A percentile compares a stretch with the other conserved stretches of the same genome.
Conservation (phyloP, 2,888 invertebrate genomes). For the Byasa hedistus region DNA sequence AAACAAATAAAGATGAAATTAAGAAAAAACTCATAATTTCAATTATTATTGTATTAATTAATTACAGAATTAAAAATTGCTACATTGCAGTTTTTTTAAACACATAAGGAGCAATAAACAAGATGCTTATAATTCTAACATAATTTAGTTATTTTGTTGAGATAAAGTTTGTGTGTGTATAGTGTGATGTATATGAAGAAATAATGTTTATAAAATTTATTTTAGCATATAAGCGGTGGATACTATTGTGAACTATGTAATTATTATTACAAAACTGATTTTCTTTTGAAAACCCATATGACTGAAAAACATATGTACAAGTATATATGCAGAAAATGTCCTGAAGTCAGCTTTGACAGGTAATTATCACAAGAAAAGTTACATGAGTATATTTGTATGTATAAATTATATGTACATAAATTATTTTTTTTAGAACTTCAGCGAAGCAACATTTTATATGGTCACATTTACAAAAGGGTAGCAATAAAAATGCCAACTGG, state of each 20-base stretch:
- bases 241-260: slow-evolving; percentile 60
- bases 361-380: slow-evolving; percentile 39
- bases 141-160: neutral
- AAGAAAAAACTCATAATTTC: no score
- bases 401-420: neutral
- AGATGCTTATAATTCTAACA: no score
- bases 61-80: no score
- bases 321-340: slow-evolving; percentile 69
- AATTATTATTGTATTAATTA: no score
- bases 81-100: no score
- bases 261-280: slow-evolving; percentile 66
- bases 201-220: slow-evolving; percentile 28
- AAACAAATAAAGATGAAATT: no score
- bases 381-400: neutral
- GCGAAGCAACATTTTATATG: slow-evolving; percentile 67
- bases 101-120: no score
- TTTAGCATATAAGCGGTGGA: slow-evolving; percentile 61
- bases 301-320: slow-evolving; percentile 72
- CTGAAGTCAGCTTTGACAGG: slow-evolving; percentile 69
- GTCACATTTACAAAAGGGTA: slow-evolving; percentile 54
- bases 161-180: neutral
- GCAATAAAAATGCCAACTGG: slow-evolving; percentile 49
- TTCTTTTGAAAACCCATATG: slow-evolving; percentile 63
- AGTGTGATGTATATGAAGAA: neutral
- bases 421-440: slow-evolving; percentile 45